Base-by-base conservation (phyloP, 35 echinoderm and acorn worm genomes). In the Amphiura filiformis region DNA sequence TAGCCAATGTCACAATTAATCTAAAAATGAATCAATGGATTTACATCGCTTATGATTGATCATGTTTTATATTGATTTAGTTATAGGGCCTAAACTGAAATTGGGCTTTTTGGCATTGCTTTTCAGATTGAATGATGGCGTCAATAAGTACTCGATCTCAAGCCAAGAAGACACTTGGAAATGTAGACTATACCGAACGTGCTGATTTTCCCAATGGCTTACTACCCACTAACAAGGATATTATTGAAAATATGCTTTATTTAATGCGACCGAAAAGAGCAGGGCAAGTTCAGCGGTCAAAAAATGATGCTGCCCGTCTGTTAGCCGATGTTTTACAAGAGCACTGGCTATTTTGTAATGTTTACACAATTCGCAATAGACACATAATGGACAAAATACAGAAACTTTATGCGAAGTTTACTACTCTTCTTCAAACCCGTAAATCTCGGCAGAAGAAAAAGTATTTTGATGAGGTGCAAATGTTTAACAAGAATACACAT, bases 181-280 rank as follows among this genome's bases (percentile, higher is more conserved):
- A 35, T 34, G 31, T 34, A 35, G 83, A 65, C 34, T 65, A 65
- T 85, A 37, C 35, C 37, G 83, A 85, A 28, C n/a, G 56, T 44
- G 83, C 52, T 14, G 83, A 85, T 44, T 85, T 85, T 70, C 83
- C 83, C 26, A 11, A 85, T 85, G 83, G 83, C 33, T 11, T 85
- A 13, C 83, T 85, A 13, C 83, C 83, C 0, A 85, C 83, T 1
- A 85, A 85, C n/a, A 85, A 65, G 56, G 83, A 85, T 37, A 61
- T 85, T 26, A n/a, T 85, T 22, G 20, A 65, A 22, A 83, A 37
- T 30, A 85, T 85, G 83, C 15, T 64, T 37, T 65, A 85, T 36
- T 61, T 65, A 85, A 32, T 85, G 83, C 39, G 56, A 35, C 56
- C 81, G 0, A 61, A 64, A 64, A 9, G 83, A 85, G 47, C 83